Percentiles rank a stretch among this genome's conserved stretches.
Evolutionary conservation across 92 coral and sea anemone species (phyloP).

Genomic region (Porites cylindrica): DNA sequence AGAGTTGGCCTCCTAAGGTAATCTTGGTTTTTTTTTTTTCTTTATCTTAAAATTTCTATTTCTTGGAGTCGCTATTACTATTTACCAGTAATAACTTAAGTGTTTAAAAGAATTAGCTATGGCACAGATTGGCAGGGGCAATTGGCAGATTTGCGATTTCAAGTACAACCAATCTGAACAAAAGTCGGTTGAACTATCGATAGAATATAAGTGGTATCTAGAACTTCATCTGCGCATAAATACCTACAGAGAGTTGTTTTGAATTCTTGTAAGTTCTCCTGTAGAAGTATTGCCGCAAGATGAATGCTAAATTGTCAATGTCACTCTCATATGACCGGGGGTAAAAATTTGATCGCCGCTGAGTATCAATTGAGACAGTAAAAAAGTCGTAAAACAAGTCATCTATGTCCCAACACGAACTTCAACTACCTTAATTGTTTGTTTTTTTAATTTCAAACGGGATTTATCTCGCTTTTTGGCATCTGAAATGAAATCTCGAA

Average conservation of each 20-base stretch:
- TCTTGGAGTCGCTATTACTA: background rate
- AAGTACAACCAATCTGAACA: background rate
- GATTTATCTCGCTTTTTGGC: too few relatives aligned
- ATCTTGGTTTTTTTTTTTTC: background rate
- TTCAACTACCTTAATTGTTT: background rate
- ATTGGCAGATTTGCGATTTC: background rate
- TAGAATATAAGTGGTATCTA: background rate
- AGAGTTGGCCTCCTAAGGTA: slow-evolving; percentile 33
- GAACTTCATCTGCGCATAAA: background rate
- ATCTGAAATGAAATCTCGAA: background rate
- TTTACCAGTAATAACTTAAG: background rate
- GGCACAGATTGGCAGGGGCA: background rate
- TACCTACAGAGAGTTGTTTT: too few relatives aligned
- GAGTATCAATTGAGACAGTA: background rate
- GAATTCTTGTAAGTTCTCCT: too few relatives aligned
- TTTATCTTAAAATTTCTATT: background rate
- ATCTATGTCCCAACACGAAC: background rate
- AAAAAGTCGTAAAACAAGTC: background rate
- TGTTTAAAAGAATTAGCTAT: background rate
- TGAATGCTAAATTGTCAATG: background rate
- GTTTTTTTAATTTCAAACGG: too few relatives aligned
- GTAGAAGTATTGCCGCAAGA: too few relatives aligned
- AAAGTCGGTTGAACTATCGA: background rate
- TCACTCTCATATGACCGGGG: background rate
- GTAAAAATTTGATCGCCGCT: background rate